Percentiles rank a stretch among this genome's conserved stretches.
Conservation (phyloP, 92 coral and sea anemone genomes). For the Porites evermanni region DNA sequence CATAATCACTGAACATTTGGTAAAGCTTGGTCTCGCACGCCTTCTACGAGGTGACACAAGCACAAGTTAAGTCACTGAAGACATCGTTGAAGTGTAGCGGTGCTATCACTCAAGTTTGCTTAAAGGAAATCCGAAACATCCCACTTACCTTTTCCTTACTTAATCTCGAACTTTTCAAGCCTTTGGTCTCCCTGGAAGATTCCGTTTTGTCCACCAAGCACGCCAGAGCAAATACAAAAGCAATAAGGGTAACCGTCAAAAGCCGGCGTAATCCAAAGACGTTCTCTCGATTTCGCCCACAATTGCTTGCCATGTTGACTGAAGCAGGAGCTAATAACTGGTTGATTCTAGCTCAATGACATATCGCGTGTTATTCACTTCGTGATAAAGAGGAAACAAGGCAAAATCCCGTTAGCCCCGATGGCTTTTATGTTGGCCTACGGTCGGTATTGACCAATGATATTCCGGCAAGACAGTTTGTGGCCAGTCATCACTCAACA, state of each 20-base stretch:
- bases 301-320: slow-evolving; percentile 13
- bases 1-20: neutral
- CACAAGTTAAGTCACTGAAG: neutral
- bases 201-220: slow-evolving; percentile 27
- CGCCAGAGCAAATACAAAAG: slow-evolving; percentile 10
- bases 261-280: slow-evolving; percentile 23
- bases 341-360: slow-evolving; percentile 10
- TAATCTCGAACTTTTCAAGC: slow-evolving; percentile 13
- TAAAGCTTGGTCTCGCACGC: neutral
- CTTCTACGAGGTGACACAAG: neutral
- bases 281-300: neutral
- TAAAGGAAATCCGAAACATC: slow-evolving; percentile 9
- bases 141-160: slow-evolving; percentile 39
- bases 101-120: neutral
- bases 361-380: slow-evolving; percentile 11
- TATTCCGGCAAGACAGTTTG: neutral
- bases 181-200: slow-evolving; percentile 34
- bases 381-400: slow-evolving; percentile 30
- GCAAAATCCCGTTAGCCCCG: slow-evolving; percentile 15
- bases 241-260: slow-evolving; percentile 8
- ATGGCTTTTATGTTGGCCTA: slow-evolving; percentile 28
- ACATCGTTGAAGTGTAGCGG: slow-evolving; percentile 7
- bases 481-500: slow-evolving; percentile 26
- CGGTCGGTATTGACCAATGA: slow-evolving; percentile 24
- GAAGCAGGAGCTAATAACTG: slow-evolving; percentile 4